Evolutionary conservation across 2,113 vertebrate species (phyloP).

Genomic region (Odocoileus hemionus): DNA sequence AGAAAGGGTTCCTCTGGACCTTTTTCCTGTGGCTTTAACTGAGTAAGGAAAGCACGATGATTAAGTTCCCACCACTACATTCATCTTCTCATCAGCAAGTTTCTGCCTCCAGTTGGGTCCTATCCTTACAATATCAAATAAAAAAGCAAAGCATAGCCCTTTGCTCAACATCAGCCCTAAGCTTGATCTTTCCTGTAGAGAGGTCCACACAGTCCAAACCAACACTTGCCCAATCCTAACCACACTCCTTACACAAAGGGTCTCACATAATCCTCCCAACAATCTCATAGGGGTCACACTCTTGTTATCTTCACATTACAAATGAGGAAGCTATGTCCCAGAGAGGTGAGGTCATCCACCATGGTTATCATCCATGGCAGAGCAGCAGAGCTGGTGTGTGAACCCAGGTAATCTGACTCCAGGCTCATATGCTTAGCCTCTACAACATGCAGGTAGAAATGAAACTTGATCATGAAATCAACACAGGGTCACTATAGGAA

Average conservation of each 20-base stretch:
- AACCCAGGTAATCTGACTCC: background rate
- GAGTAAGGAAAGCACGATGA: background rate
- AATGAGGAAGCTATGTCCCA: background rate
- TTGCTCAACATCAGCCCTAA: background rate
- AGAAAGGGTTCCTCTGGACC: background rate
- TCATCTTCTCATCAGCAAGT: background rate
- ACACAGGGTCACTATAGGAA: background rate
- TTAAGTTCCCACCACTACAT: background rate
- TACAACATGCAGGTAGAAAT: background rate
- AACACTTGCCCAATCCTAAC: background rate
- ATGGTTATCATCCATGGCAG: rapidly evolving
- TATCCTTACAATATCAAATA: background rate
- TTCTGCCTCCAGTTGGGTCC: background rate
- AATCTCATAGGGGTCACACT: background rate
- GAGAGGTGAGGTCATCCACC: background rate
- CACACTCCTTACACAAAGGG: background rate
- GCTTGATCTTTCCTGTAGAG: background rate
- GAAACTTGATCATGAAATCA: background rate
- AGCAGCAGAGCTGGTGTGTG: background rate
- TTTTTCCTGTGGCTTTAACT: background rate
- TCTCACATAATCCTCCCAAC: background rate
- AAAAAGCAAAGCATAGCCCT: background rate
- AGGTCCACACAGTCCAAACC: background rate
- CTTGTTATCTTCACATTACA: background rate
- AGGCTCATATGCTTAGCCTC: background rate